Base-by-base conservation (phyloP, 2,113 vertebrate genomes). In the Hystrix brachyura region DNA sequence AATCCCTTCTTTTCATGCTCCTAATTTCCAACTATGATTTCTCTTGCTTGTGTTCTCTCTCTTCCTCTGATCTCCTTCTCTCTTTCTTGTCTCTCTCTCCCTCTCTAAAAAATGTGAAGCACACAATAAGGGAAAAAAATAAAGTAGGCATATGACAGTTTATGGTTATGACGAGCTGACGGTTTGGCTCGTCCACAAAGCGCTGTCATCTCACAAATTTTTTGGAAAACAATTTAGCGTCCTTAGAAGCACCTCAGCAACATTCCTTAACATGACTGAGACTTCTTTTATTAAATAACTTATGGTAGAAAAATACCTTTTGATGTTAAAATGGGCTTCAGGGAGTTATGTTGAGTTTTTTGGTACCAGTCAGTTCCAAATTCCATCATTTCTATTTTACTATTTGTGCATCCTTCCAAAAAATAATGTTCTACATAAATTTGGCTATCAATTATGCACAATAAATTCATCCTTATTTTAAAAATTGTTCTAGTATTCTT, bases 211-310 rank as follows among this genome's bases (percentile, higher is more conserved):
- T 62, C 57, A 51, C 79, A 81, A 57, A 6, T 19, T 82, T 85
- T 90, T 88, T 65, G 19, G 8, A 80, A 94, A 95, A 92, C 38
- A 91, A 72, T 32, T 81, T 87, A 25, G 72, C 48, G 86, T 95
- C 48, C 87, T 94, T 86, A 93, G 64, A 95, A 91, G 32, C 27
- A 87, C 57, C 95, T 67, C 29, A 87, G 57, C 78, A 84, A 67
- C 59, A 91, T 51, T 95, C n/a, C 76, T 87, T 94, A 95, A 86
- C 10, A 96, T n/a, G 59, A 97, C 0, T 87, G 78, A 87, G 81
- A 3, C 89, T 90, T 92, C 34, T 88, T 91, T 81, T 76, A 87
- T 93, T 96, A 92, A 72, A n/a, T 72, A 95, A 91, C 14, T 57
- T 62, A 79, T 3, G 38, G 13, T 27, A 93, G 51, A 81, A 90